A percentile compares a stretch with the other conserved stretches of the same genome.
Evolutionary conservation across 2,113 vertebrate species (phyloP).

Genomic region (Pteropus alecto): DNA sequence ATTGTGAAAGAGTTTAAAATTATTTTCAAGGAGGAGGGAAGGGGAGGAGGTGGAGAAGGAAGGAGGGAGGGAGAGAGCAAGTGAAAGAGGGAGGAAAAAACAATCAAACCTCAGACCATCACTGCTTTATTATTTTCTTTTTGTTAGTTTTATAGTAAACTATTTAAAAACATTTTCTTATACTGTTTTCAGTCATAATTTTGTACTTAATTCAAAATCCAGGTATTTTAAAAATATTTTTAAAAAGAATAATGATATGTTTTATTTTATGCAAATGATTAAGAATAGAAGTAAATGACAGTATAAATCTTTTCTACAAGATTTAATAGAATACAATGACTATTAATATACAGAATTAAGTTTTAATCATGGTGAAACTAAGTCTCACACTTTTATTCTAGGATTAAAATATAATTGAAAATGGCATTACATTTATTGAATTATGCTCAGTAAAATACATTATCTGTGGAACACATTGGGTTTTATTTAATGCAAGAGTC

Average conservation of each 20-base stretch:
- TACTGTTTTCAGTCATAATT: neutral
- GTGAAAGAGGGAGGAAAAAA: neutral
- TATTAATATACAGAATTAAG: conserved; percentile 44
- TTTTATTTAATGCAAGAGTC: neutral
- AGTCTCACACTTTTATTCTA: conserved; percentile 4
- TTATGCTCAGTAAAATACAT: neutral
- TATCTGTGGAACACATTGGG: neutral
- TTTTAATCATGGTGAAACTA: conserved; percentile 28
- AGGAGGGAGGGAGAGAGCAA: too few species aligned
- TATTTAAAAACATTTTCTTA: neutral
- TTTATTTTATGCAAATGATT: conserved; percentile 33
- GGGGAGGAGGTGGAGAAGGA: neutral
- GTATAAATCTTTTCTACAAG: conserved; percentile 16
- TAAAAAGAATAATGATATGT: neutral
- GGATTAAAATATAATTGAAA: conserved; percentile 53
- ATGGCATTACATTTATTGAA: neutral
- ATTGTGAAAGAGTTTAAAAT: neutral
- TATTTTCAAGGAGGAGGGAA: neutral
- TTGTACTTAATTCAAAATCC: conserved; percentile 31
- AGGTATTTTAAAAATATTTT: neutral
- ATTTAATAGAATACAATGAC: conserved; percentile 19
- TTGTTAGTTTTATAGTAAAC: neutral
- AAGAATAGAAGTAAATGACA: conserved; percentile 13
- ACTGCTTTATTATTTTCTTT: neutral
- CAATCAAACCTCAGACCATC: neutral